These are phyloP conservation scores for Anguilla rostrata DNA, from an alignment of 2,113 vertebrate species.

Conservation along the genomic window DNA sequence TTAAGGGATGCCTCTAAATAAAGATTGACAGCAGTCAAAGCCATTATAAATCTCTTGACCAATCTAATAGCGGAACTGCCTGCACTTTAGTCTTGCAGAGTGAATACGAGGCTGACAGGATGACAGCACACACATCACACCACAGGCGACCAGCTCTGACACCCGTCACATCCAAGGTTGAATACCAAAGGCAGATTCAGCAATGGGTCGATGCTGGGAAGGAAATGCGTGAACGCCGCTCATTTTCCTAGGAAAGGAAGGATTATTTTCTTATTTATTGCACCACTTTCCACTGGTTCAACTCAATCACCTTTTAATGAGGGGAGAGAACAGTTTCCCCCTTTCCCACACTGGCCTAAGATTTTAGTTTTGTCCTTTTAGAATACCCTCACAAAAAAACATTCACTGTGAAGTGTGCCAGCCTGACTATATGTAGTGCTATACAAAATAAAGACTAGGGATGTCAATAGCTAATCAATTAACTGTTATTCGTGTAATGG, in stretches of 20 bases:
- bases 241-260: not conserved
- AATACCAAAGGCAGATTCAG: not conserved
- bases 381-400: not conserved
- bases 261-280: not conserved
- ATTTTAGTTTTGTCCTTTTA: not conserved
- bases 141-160: not conserved
- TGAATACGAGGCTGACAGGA: not conserved
- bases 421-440: not conserved
- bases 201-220: not conserved
- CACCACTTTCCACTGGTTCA: not conserved
- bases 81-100: not conserved
- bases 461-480: too few species aligned
- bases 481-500: too few species aligned
- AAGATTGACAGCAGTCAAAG: conserved; percentile 4
- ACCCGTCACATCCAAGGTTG: conserved; percentile 1
- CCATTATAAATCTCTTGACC: not conserved
- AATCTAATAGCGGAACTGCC: not conserved
- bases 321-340: too few species aligned
- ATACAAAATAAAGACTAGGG: not conserved
- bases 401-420: not conserved
- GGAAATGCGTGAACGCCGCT: not conserved
- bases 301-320: too few species aligned
- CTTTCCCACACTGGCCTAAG: not conserved
- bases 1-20: not conserved
- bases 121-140: not conserved